Evolutionary conservation across 2,797 vertebrate species (phyloP).

Genomic region (Eurystomus glaucurus): DNA sequence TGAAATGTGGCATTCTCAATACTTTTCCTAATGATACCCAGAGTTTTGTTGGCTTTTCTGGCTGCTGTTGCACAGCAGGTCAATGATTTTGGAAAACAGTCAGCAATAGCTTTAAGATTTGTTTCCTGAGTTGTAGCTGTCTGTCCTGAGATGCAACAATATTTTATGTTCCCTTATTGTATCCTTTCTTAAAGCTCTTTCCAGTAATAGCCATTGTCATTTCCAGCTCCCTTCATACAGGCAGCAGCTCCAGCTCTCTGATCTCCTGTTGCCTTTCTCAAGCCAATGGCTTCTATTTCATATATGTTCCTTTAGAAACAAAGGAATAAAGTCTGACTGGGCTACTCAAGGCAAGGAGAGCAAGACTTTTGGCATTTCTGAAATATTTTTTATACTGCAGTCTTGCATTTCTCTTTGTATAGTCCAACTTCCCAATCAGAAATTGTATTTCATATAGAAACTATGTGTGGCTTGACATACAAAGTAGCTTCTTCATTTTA

Average conservation of each 20-base stretch:
- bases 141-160: background rate
- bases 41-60: background rate
- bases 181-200: background rate
- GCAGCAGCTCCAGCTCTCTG: background rate
- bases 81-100: background rate
- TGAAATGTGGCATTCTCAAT: background rate
- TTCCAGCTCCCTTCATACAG: background rate
- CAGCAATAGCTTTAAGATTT: background rate
- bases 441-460: background rate
- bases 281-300: background rate
- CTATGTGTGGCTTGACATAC: background rate
- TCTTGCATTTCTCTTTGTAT: background rate
- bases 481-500: background rate
- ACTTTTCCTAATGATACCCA: background rate
- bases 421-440: background rate
- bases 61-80: background rate
- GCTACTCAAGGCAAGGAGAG: background rate
- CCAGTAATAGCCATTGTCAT: background rate
- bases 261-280: background rate
- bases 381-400: background rate
- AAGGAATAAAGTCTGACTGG: background rate
- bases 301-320: fast-evolving
- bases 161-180: background rate
- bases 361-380: background rate
- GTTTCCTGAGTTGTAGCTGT: background rate